Evolutionary conservation across 2,888 invertebrate species (phyloP), one percentile per base, ranked within the genome.

Genomic region (Lissocephala sabroskyi): DNA sequence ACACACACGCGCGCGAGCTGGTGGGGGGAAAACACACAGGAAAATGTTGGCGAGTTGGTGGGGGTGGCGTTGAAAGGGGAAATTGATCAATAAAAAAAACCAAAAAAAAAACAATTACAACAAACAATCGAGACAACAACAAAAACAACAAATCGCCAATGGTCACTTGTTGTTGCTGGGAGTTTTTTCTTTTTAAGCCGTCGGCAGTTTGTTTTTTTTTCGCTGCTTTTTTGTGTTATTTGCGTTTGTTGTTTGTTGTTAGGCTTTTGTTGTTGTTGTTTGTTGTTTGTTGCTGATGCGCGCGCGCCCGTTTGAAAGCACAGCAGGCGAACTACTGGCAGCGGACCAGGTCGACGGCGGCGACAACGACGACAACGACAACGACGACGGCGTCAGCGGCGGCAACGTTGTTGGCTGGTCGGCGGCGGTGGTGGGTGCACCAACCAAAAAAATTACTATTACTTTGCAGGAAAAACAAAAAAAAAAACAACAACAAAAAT

Each of bases 71-170:
- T n/a, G n/a, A n/a, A n/a, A n/a, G n/a, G n/a, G n/a, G n/a, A n/a
- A n/a, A n/a, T n/a, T 17, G n/a, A 13, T 32, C 37, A 51, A 41
- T 45, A 45, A 36, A 65, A 51, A 41, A 30, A 65, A 62, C 56
- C 49, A 54, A 52, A 57, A 46, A 64, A 53, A 32, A 41, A 23
- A 64, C 60, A 59, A 46, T 59, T 54, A 53, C 63, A 63, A n/a
- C 13, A 23, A 39, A 5, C 23, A 23, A 23, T 3, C 7, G 23
- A n/a, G n/a, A n/a, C n/a, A n/a, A n/a, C n/a, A n/a, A 66, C 64
- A 67, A 53, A 60, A 68, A 64, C 37, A 46, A 65, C 41, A 18
- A 28, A 30, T 39, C n/a, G 18, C 28, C 28, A 39, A 52, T 41
- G 18, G 30, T 42, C 33, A n/a, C n/a, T n/a, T n/a, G n/a, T n/a